Evolutionary conservation across 2,113 vertebrate genomes (phyloP).

Genomic region (Struthidea cinerea): DNA sequence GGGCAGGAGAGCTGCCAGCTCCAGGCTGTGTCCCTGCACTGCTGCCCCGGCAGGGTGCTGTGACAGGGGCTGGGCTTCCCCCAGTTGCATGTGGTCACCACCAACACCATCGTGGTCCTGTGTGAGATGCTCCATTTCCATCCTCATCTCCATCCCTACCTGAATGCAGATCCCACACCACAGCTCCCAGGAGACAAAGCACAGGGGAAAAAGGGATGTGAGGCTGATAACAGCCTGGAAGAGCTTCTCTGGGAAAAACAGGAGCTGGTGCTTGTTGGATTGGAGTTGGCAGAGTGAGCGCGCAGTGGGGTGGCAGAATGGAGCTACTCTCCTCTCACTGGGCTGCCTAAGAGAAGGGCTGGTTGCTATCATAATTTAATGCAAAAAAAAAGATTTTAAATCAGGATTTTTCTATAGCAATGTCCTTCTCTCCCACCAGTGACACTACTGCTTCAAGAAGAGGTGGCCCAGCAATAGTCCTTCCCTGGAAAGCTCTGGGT

Average conservation of each 20-base stretch:
- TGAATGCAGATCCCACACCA: background rate
- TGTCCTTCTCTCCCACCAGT: background rate
- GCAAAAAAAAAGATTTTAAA: background rate
- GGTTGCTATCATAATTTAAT: background rate
- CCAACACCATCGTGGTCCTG: background rate
- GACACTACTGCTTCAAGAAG: background rate
- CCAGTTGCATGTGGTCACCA: fast-evolving
- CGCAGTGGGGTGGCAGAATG: fast-evolving
- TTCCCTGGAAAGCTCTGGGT: background rate
- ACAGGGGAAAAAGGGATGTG: background rate
- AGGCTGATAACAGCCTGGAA: background rate
- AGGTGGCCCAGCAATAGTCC: background rate
- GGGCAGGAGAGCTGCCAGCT: background rate
- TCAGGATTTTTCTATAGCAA: background rate
- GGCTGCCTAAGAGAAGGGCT: background rate
- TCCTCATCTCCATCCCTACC: background rate
- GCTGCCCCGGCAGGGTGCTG: background rate
- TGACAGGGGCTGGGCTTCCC: fast-evolving
- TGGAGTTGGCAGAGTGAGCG: background rate
- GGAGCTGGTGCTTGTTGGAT: background rate
- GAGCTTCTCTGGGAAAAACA: background rate
- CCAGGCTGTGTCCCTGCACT: fast-evolving
- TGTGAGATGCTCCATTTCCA: background rate
- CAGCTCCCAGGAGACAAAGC: background rate
- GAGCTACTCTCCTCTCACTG: background rate